phyloP scores from a whole-genome alignment of 2,797 vertebrate genomes.

The Peromyscus melanophrys region DNA sequence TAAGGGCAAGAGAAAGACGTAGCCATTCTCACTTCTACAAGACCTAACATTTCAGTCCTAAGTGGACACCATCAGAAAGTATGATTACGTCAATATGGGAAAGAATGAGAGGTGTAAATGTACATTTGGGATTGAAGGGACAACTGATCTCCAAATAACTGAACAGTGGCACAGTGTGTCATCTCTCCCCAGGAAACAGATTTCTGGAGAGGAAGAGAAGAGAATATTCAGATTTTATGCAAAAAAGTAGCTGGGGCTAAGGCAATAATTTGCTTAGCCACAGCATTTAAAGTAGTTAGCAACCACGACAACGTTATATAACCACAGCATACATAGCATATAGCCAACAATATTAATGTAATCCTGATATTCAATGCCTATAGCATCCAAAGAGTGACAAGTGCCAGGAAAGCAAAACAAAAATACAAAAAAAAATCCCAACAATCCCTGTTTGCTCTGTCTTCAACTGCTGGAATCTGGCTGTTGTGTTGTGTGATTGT shows the following conservation, averaged over 20 bases:
- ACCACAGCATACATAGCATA: slow-evolving; percentile 70
- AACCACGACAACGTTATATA: slow-evolving; percentile 76
- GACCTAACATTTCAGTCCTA: not conserved
- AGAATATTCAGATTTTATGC: slow-evolving; percentile 26
- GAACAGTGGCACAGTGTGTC: not conserved
- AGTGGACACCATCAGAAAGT: not conserved
- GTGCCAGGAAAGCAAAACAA: slow-evolving; percentile 48
- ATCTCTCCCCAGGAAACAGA: slow-evolving; percentile 49
- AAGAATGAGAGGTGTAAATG: not conserved
- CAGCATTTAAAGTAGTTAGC: slow-evolving; percentile 76
- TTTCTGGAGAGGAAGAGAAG: slow-evolving; percentile 41
- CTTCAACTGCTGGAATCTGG: slow-evolving; percentile 72
- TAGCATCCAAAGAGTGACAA: slow-evolving; percentile 74
- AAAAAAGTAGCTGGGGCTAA: slow-evolving; percentile 68
- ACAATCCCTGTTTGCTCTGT: slow-evolving; percentile 51
- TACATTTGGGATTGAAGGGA: slow-evolving; percentile 13
- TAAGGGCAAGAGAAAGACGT: not conserved
- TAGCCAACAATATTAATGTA: slow-evolving; percentile 69
- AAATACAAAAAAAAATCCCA: too few relatives aligned
- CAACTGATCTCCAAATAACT: slow-evolving; percentile 44
- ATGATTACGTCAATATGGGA: not conserved
- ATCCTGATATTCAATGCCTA: slow-evolving; percentile 69
- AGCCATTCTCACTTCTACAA: slow-evolving; percentile 5
- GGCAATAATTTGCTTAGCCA: slow-evolving; percentile 76
- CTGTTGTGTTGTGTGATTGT: slow-evolving; percentile 72